These are phyloP conservation scores for Anabacerthia variegaticeps DNA, from an alignment of 2,797 vertebrate genomes.

Conservation along the genomic window DNA sequence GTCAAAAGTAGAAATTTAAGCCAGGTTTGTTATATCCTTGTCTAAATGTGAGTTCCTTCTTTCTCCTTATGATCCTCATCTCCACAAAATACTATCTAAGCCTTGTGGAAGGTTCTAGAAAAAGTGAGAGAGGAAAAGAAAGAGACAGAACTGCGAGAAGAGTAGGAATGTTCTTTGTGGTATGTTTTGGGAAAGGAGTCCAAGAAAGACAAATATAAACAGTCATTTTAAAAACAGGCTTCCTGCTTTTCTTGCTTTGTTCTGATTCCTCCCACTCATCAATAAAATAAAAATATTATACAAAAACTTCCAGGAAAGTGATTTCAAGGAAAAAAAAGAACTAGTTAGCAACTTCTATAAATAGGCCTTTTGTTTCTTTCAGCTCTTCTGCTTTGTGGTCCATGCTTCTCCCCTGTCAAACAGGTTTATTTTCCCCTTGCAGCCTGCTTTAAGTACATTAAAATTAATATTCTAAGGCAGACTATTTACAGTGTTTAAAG, in stretches of 20 bases:
- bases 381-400: neutral
- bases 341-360: neutral
- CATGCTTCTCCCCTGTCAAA: neutral
- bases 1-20: neutral
- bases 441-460: neutral
- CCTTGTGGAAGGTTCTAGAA: neutral
- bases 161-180: neutral
- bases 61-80: neutral
- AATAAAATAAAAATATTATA: constrained; percentile 1
- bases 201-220: neutral
- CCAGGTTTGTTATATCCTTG: neutral
- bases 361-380: neutral
- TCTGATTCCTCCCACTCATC: constrained; percentile 8
- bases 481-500: neutral
- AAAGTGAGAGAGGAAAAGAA: neutral
- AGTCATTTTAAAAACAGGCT: neutral
- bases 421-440: neutral
- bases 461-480: neutral
- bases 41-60: neutral
- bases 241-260: neutral
- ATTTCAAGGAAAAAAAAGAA: constrained; percentile 12
- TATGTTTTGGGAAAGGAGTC: constrained; percentile 9
- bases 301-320: neutral
- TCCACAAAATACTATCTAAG: neutral
- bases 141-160: neutral